Evolutionary conservation across 2,113 vertebrate genomes (phyloP).

Genomic region (Ardeotis arabs): DNA sequence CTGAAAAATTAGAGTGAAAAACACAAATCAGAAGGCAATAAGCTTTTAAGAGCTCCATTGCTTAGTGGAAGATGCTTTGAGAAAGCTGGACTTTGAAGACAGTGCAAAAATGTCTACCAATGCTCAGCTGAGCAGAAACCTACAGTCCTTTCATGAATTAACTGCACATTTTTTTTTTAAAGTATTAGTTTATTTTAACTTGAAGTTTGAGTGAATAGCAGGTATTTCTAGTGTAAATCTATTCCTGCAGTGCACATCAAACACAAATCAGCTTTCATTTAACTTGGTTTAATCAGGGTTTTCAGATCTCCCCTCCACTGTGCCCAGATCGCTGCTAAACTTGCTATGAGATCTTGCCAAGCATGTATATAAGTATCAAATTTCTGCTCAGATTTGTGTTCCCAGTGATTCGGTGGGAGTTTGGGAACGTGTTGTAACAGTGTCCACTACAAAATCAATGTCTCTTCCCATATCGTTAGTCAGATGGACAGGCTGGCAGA

Average conservation of each 20-base stretch:
- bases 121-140: neutral
- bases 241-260: neutral
- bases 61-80: neutral
- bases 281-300: neutral
- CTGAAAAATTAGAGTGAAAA: neutral
- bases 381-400: neutral
- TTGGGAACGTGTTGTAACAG: neutral
- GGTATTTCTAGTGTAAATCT: neutral
- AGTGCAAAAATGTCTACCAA: neutral
- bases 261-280: neutral
- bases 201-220: neutral
- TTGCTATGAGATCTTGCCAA: neutral
- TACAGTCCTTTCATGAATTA: neutral
- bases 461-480: neutral
- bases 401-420: neutral
- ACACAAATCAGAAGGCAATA: neutral
- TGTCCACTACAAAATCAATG: neutral
- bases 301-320: neutral
- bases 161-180: neutral
- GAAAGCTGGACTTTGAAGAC: neutral
- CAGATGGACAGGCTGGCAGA: conserved; percentile 31
- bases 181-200: neutral
- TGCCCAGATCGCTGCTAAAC: neutral
- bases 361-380: neutral
- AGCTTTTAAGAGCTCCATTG: neutral